A percentile compares a stretch with the other conserved stretches of the same genome.
phyloP scores from a whole-genome alignment of 1,140 invertebrate species.

The Augochlora pura region DNA sequence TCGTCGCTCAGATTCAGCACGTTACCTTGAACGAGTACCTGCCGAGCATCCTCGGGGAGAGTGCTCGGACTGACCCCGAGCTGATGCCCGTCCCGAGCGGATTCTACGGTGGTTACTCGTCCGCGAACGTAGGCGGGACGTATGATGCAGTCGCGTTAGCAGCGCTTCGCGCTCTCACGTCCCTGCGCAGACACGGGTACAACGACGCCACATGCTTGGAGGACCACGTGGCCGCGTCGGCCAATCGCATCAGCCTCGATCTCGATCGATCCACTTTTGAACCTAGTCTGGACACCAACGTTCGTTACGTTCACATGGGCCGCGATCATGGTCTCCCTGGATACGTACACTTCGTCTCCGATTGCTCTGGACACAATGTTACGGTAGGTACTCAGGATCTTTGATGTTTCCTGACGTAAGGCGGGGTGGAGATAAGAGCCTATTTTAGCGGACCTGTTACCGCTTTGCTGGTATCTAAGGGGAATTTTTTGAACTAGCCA shows the following conservation, averaged over 20 bases:
- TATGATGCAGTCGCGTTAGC: constrained; percentile 88
- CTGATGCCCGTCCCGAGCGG: constrained; percentile 84
- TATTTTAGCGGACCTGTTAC: too few species aligned
- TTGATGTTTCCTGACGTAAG: too few species aligned
- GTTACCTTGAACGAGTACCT: constrained; percentile 93
- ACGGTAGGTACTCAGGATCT: constrained; percentile 60
- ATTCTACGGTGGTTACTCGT: constrained; percentile 89
- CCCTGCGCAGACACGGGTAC: constrained; percentile 82
- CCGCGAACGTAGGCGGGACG: constrained; percentile 87
- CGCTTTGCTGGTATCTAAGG: too few species aligned
- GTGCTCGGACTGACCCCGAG: constrained; percentile 84
- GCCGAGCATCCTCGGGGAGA: constrained; percentile 88
- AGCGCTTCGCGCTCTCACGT: constrained; percentile 88
- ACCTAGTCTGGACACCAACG: constrained; percentile 60
- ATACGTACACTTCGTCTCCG: constrained; percentile 88
- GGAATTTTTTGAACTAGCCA: too few species aligned
- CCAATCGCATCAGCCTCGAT: constrained; percentile 72
- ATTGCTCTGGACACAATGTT: constrained; percentile 84
- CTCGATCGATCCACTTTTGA: constrained; percentile 68
- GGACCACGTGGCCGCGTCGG: constrained; percentile 71
- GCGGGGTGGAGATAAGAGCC: too few species aligned
- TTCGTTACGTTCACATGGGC: constrained; percentile 84
- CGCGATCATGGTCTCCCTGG: constrained; percentile 95
- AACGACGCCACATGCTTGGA: constrained; percentile 66
- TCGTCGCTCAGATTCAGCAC: constrained; percentile 91